These are phyloP conservation scores for Hephaestus fuliginosus DNA, from an alignment of 2,797 vertebrate genomes.

Conservation along the genomic window DNA sequence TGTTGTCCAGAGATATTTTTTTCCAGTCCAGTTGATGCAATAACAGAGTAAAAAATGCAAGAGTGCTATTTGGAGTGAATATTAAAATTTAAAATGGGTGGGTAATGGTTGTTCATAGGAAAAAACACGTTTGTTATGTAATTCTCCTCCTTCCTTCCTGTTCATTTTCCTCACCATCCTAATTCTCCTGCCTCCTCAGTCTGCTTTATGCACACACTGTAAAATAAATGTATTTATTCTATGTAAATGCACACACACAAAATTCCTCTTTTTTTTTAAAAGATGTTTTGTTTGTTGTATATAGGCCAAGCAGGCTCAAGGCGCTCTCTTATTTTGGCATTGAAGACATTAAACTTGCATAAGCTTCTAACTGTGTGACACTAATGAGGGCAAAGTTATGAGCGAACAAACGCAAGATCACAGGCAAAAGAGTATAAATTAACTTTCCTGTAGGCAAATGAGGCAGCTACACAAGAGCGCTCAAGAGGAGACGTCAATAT, in stretches of 20 bases:
- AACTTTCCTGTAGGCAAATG: constrained; percentile 7
- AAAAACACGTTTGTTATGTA: background rate
- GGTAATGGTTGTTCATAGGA: constrained; percentile 21
- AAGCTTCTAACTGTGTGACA: constrained; percentile 42
- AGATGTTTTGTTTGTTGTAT: constrained; percentile 43
- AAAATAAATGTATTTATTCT: constrained; percentile 6
- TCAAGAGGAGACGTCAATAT: constrained; percentile 20
- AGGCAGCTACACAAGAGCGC: constrained; percentile 6
- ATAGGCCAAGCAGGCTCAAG: constrained; percentile 50
- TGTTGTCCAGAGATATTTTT: constrained; percentile 9
- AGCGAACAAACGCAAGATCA: constrained; percentile 36
- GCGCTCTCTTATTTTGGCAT: constrained; percentile 25
- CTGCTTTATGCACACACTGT: background rate
- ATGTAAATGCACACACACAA: background rate
- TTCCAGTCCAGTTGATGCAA: constrained; percentile 61
- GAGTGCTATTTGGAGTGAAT: constrained; percentile 42
- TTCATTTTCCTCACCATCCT: background rate
- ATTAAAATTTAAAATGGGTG: constrained; percentile 40
- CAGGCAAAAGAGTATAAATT: constrained; percentile 36
- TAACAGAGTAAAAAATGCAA: constrained; percentile 62
- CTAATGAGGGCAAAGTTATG: constrained; percentile 60
- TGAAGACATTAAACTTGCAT: constrained; percentile 57
- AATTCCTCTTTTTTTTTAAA: background rate
- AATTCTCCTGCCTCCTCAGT: background rate
- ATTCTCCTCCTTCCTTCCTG: background rate